Evolutionary conservation across 1,140 invertebrate genomes (phyloP), one percentile per base, ranked within the genome.

Genomic region (Scaptomyza graminum): DNA sequence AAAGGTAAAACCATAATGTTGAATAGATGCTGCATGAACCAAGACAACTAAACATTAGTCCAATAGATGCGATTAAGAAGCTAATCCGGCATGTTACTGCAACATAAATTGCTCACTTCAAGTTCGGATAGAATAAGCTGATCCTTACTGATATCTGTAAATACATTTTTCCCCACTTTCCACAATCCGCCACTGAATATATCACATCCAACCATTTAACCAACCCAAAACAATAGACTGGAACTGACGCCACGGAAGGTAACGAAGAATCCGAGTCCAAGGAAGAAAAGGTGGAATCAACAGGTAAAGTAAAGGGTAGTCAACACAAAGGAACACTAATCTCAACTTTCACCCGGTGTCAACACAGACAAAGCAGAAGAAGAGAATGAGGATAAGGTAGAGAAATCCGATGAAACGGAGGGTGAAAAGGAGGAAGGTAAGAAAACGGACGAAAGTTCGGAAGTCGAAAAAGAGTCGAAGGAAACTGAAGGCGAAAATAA

Each of bases 1-100:
- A 76, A 87, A 87, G 82, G 82, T 87, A 87, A 75, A 41, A 41
- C 18, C 3, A 54, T 4, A 52, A 34, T 9, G 12, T 34, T 73
- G 6, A 18, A 8, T 9, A 39, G 7, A 13, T 15, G 0, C 5
- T 55, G 81, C 82, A 85, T 87, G 82, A 12, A 13, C 12, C 0
- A 55, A 22, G 43, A 16, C 18, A 61, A 39, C 1, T 25, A 77
- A 87, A 85, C 63, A 54, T 31, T 69, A 56, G 54, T 57, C 11
- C 7, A 41, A 11, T 85, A 79, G 49, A 25, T 46, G 74, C 57
- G 43, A 22, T 51, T 25, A 12, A 31, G n/a, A 44, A 66, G 81
- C 80, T 84, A 84, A 85, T 60, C 46, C 12, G 25, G 77, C 77
- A 79, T 76, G 77, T 25, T 44, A 5, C 31, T 49, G 64, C 65